phyloP scores from a whole-genome alignment of 1,140 invertebrate genomes.

The Cryptotermes secundus region DNA sequence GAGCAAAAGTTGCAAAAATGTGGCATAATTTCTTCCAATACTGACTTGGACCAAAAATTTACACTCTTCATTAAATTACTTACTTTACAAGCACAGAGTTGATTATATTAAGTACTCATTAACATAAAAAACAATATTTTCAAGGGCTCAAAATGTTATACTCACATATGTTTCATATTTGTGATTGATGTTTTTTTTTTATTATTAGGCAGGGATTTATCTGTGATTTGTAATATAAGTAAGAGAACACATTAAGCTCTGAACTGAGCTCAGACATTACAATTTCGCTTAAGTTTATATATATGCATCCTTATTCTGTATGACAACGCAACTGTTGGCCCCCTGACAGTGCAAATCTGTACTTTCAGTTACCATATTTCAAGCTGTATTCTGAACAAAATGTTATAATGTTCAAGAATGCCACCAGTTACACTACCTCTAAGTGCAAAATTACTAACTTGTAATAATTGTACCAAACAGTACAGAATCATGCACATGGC shows the following conservation, averaged over 20 bases:
- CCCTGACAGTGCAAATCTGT: too few relatives aligned
- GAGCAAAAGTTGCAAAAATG: background rate
- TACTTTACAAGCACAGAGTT: background rate
- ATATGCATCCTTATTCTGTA: too few relatives aligned
- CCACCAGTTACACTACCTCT: too few relatives aligned
- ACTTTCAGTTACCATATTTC: too few relatives aligned
- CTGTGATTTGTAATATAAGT: constrained; percentile 25
- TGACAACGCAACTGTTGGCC: too few relatives aligned
- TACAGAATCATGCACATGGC: too few relatives aligned
- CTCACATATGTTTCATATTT: background rate
- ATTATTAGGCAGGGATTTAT: constrained; percentile 25
- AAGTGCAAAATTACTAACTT: too few relatives aligned
- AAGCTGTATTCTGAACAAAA: too few relatives aligned
- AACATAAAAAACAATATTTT: background rate
- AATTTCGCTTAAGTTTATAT: background rate
- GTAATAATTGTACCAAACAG: too few relatives aligned
- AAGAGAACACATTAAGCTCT: background rate
- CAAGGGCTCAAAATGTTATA: constrained; percentile 11
- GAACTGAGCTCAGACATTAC: background rate
- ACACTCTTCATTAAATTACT: background rate
- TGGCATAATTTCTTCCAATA: background rate
- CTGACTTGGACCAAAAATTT: background rate
- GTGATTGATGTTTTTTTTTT: background rate
- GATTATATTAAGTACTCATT: background rate
- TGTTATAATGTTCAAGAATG: too few relatives aligned